These are phyloP conservation scores for Willowsia nigromaculata DNA, from an alignment of 2,888 invertebrate species.

Conservation along the genomic window DNA sequence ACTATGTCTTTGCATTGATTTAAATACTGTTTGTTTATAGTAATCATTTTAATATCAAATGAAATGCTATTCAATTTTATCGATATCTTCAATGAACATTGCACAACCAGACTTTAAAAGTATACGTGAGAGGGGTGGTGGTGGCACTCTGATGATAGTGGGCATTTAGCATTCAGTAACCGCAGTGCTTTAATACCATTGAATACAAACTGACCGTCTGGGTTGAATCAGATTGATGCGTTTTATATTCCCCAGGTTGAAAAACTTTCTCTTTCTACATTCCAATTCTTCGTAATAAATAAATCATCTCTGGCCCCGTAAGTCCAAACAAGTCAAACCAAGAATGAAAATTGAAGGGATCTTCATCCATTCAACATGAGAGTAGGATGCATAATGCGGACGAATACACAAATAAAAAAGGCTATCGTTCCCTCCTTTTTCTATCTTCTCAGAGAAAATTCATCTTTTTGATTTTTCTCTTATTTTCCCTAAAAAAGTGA, in stretches of 20 bases:
- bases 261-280: background rate
- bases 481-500: constrained; percentile 28
- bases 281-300: constrained; percentile 49
- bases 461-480: constrained; percentile 55
- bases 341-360: constrained; percentile 56
- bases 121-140: background rate
- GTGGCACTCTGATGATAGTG: background rate
- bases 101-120: background rate
- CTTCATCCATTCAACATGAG: background rate
- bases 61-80: too few species aligned
- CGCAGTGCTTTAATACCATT: constrained; percentile 12
- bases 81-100: too few species aligned
- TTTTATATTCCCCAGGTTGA: background rate
- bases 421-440: background rate
- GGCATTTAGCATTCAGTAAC: background rate
- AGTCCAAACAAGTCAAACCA: constrained; percentile 17
- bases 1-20: too few species aligned
- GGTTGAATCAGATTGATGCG: constrained; percentile 37
- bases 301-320: constrained; percentile 38
- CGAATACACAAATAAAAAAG: background rate
- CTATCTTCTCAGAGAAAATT: background rate
- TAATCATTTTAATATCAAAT: too few species aligned
- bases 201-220: constrained; percentile 9
- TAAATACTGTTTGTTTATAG: too few species aligned
- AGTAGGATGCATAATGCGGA: background rate